A percentile compares a stretch with the other conserved stretches of the same genome.
These are phyloP conservation scores for Phoenicopterus ruber DNA, from an alignment of 2,113 vertebrate species.

Conservation along the genomic window DNA sequence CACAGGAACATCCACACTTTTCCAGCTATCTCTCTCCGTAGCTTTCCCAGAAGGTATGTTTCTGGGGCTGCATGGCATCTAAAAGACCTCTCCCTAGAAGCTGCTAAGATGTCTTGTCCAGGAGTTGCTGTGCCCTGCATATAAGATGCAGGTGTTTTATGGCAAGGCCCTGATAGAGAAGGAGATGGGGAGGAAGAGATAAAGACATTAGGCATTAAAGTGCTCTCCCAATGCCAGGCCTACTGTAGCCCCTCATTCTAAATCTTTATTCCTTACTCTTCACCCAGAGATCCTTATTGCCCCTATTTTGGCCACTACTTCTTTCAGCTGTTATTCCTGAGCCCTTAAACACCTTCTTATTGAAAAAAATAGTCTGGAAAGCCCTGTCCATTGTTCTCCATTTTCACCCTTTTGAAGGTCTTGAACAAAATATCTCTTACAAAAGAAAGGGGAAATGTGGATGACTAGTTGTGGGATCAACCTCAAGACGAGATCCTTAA, in stretches of 20 bases:
- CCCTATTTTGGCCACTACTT: background rate
- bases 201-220: background rate
- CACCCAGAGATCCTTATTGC: background rate
- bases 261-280: background rate
- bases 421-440: background rate
- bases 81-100: background rate
- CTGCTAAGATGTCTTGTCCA: background rate
- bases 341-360: background rate
- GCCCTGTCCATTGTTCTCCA: background rate
- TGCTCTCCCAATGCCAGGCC: background rate
- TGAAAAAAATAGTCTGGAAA: background rate
- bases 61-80: background rate
- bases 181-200: background rate
- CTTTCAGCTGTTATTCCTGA: background rate
- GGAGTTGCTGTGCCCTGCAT: background rate
- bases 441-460: background rate
- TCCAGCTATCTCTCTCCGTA: background rate
- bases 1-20: background rate
- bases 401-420: background rate
- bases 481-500: background rate
- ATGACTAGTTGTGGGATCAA: background rate
- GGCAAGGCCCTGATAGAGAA: background rate
- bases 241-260: background rate
- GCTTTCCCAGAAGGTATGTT: background rate
- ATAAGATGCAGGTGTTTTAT: background rate